Conservation (phyloP, 2,888 invertebrate species). For the Protodeltote pygarga region DNA sequence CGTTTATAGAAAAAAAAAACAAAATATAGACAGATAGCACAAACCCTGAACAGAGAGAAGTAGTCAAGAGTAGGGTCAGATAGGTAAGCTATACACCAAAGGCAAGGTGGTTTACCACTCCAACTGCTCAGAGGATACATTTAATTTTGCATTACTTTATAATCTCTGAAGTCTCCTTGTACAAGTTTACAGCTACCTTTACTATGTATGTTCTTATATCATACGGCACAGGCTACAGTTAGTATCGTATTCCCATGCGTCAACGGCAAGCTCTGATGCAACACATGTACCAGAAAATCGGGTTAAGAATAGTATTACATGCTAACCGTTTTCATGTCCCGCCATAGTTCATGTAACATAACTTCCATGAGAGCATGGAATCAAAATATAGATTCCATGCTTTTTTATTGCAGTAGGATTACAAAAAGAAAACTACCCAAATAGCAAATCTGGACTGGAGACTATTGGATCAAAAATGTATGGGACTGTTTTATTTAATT, state of each 20-base stretch:
- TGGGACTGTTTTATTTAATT: too few relatives aligned
- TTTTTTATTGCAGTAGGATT: too few relatives aligned
- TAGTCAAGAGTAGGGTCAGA: too few relatives aligned
- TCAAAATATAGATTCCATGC: too few relatives aligned
- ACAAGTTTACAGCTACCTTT: slow-evolving; percentile 18
- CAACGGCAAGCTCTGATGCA: slow-evolving; percentile 65
- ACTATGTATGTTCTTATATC: slow-evolving; percentile 31
- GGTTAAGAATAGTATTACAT: slow-evolving; percentile 53
- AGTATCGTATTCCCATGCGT: slow-evolving; percentile 67
- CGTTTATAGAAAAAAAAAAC: too few relatives aligned
- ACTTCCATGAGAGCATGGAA: slow-evolving; percentile 11
- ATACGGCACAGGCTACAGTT: slow-evolving; percentile 39
- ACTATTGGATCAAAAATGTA: too few relatives aligned
- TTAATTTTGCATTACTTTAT: slow-evolving; percentile 5
- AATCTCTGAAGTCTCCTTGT: slow-evolving; percentile 10
- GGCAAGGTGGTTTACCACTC: slow-evolving; percentile 4
- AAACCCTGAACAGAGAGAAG: too few relatives aligned
- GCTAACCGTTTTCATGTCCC: slow-evolving; percentile 34
- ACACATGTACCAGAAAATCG: slow-evolving; percentile 54
- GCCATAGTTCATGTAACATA: slow-evolving; percentile 16
- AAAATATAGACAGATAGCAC: too few relatives aligned
- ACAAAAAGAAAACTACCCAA: too few relatives aligned
- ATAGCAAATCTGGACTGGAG: too few relatives aligned
- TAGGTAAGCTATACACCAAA: too few relatives aligned
- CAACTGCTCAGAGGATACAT: slow-evolving; percentile 3